phyloP scores from a whole-genome alignment of 2,888 invertebrate genomes.

The Drosophila algonquin region DNA sequence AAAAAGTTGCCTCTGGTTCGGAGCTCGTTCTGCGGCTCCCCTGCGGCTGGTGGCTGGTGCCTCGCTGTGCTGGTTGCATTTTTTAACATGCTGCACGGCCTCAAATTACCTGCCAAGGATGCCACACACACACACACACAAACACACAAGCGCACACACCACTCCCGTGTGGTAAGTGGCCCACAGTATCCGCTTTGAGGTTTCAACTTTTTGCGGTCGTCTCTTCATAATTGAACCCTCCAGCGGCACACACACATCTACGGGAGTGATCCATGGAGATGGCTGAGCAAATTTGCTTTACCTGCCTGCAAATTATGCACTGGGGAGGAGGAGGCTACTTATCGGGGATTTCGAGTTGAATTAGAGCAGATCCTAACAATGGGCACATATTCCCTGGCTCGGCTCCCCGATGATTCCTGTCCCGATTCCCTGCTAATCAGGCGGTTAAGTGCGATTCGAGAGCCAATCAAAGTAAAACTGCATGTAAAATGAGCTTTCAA shows the following conservation, averaged over 20 bases:
- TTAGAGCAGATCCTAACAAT: conserved; percentile 19
- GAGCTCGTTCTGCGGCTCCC: conserved; percentile 29
- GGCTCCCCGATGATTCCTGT: not conserved
- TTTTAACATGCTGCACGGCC: conserved; percentile 35
- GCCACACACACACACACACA: not conserved
- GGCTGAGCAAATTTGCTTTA: conserved; percentile 63
- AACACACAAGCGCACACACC: not conserved
- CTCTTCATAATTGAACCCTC: conserved; percentile 71
- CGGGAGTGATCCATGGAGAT: conserved; percentile 9
- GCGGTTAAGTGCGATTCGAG: conserved; percentile 34
- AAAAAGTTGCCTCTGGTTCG: conserved; percentile 17
- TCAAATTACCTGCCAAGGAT: conserved; percentile 40
- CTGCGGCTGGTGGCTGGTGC: conserved; percentile 9
- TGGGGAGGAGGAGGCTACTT: conserved; percentile 40
- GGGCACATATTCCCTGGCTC: not conserved
- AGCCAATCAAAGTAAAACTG: conserved; percentile 43
- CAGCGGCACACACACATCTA: conserved; percentile 16
- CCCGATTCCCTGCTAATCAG: conserved; percentile 24
- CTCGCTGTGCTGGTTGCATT: conserved; percentile 28
- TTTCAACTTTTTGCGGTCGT: conserved; percentile 41
- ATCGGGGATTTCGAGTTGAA: conserved; percentile 19
- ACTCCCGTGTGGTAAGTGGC: conserved; percentile 38
- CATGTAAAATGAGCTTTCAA: conserved; percentile 21
- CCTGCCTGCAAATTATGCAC: conserved; percentile 56
- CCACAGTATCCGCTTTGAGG: conserved; percentile 51